A percentile compares a stretch with the other conserved stretches of the same genome.
These are phyloP conservation scores for Pelobates cultripes DNA, from an alignment of 2,797 vertebrate species.

Conservation along the genomic window DNA sequence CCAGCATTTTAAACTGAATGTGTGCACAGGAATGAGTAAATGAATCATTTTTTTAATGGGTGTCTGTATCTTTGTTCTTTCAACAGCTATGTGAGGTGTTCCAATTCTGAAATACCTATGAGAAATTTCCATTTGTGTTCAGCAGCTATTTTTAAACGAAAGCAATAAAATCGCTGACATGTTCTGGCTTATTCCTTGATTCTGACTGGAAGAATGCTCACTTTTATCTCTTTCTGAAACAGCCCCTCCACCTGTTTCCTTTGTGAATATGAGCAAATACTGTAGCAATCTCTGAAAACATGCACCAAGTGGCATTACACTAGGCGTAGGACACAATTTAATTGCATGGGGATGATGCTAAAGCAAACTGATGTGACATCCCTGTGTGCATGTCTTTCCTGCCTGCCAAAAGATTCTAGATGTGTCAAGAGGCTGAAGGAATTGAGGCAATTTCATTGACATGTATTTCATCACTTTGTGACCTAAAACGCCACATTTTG, in stretches of 20 bases:
- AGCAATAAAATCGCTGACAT: conserved; percentile 12
- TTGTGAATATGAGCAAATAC: conserved; percentile 8
- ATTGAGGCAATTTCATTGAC: neutral
- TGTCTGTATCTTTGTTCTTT: neutral
- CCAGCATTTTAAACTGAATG: too few relatives aligned
- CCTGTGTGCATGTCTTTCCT: neutral
- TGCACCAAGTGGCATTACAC: neutral
- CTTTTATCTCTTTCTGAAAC: conserved; percentile 28
- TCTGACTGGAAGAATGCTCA: neutral
- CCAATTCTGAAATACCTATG: neutral
- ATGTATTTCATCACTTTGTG: conserved; percentile 14
- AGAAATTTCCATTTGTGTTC: conserved; percentile 10
- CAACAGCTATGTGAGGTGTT: conserved; percentile 1
- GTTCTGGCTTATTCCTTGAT: conserved; percentile 19
- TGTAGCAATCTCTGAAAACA: conserved; percentile 38
- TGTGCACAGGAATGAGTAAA: too few relatives aligned
- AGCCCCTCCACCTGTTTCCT: conserved; percentile 26
- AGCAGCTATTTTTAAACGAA: conserved; percentile 31
- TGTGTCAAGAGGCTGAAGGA: conserved; percentile 3
- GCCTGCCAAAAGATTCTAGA: neutral
- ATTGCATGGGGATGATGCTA: neutral
- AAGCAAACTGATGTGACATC: too few relatives aligned
- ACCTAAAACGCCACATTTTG: conserved; percentile 6
- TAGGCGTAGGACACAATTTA: neutral
- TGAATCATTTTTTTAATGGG: too few relatives aligned